Evolutionary conservation across 2,888 invertebrate species (phyloP).

Genomic region (Eupithecia dodoneata): DNA sequence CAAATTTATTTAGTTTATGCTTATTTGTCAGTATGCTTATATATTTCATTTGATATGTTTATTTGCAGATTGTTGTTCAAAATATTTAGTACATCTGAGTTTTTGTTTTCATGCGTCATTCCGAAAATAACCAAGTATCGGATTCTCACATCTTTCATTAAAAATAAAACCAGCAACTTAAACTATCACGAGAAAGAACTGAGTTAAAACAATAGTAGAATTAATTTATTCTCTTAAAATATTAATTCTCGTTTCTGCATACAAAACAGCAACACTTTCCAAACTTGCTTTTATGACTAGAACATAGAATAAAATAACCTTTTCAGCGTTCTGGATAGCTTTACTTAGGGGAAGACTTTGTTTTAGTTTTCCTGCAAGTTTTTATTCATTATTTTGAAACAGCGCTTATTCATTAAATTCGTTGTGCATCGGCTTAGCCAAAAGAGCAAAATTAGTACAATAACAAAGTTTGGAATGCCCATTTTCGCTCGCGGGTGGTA

Average conservation of each 20-base stretch:
- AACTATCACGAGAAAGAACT: no score
- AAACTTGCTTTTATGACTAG: neutral
- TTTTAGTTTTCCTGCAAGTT: conserved; percentile 4
- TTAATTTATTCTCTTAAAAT: neutral
- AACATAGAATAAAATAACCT: neutral
- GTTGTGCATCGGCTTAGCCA: conserved; percentile 12
- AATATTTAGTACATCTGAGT: no score
- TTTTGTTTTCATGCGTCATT: no score
- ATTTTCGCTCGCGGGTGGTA: conserved; percentile 15
- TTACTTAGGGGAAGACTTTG: neutral
- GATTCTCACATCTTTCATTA: no score
- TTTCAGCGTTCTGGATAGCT: neutral
- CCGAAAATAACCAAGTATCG: no score
- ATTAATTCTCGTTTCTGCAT: neutral
- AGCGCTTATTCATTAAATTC: conserved; percentile 8
- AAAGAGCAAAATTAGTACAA: conserved; percentile 25
- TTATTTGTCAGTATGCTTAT: no score
- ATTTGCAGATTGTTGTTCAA: no score
- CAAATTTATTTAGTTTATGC: no score
- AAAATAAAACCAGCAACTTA: no score
- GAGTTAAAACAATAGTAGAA: neutral
- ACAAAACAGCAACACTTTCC: neutral
- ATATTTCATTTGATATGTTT: no score
- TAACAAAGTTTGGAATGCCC: conserved; percentile 31
- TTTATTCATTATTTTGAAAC: conserved; percentile 9